A percentile compares a stretch with the other conserved stretches of the same genome.
Conservation (phyloP, 2,797 vertebrate species). For the Hapalemur alaotrensis region DNA sequence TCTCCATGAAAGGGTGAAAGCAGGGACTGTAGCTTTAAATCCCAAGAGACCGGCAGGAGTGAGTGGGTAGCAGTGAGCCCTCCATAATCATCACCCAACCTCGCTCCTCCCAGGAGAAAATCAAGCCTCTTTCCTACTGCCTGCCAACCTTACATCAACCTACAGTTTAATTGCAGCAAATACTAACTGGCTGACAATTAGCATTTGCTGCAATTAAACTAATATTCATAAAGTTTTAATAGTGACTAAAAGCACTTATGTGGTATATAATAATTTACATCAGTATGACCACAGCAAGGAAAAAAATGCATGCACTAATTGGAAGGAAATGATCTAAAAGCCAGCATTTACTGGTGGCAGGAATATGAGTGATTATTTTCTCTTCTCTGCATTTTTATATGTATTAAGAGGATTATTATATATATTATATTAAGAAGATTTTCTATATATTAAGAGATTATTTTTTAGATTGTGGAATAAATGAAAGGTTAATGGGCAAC, state of each 20-base stretch:
- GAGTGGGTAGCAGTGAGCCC: neutral
- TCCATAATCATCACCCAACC: neutral
- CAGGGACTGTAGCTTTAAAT: neutral
- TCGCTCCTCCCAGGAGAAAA: neutral
- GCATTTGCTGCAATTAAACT: neutral
- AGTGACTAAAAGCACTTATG: neutral
- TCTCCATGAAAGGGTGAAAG: neutral
- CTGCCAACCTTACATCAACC: neutral
- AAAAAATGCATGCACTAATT: neutral
- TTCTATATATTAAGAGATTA: neutral
- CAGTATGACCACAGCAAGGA: neutral
- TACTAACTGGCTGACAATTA: neutral
- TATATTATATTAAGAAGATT: too few relatives aligned
- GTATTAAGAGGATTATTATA: neutral
- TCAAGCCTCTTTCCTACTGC: neutral
- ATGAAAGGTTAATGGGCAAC: neutral
- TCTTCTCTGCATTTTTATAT: neutral
- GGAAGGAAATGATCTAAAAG: neutral
- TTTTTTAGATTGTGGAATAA: neutral
- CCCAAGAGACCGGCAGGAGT: neutral
- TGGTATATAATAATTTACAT: neutral
- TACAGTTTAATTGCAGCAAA: neutral
- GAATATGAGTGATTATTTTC: neutral
- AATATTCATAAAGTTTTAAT: neutral
- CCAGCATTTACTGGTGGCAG: neutral